phyloP scores from a whole-genome alignment of 2,797 vertebrate genomes.

The Zenarchopterus dispar region DNA sequence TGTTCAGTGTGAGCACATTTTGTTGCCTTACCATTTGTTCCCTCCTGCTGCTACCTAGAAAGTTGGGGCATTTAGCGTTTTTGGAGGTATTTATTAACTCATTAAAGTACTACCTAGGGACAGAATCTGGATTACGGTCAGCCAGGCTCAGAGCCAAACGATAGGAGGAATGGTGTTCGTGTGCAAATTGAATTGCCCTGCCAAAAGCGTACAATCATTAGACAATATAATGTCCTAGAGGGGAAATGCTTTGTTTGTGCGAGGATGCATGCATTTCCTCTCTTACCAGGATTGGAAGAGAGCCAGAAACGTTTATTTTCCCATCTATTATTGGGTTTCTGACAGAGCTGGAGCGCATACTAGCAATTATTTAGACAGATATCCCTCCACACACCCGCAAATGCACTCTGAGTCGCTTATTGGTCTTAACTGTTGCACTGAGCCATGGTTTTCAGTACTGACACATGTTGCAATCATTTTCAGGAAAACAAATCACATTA shows the following conservation, averaged over 20 bases:
- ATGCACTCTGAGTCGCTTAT: slow-evolving; percentile 52
- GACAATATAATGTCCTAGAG: slow-evolving; percentile 49
- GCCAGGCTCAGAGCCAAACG: slow-evolving; percentile 33
- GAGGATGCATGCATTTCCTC: slow-evolving; percentile 65
- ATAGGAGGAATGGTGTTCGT: slow-evolving; percentile 31
- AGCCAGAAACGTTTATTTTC: slow-evolving; percentile 54
- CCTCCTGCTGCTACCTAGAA: slow-evolving; percentile 52
- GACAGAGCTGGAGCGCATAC: slow-evolving; percentile 38
- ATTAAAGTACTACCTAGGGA: slow-evolving; percentile 62
- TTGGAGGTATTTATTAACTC: slow-evolving; percentile 68
- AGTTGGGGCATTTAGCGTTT: slow-evolving; percentile 57
- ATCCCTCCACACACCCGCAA: slow-evolving; percentile 19
- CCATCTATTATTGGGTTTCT: slow-evolving; percentile 56
- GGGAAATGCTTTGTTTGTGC: slow-evolving; percentile 55
- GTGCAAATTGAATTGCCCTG: slow-evolving; percentile 33
- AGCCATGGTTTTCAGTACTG: slow-evolving; percentile 72
- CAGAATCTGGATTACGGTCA: slow-evolving; percentile 43
- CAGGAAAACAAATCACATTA: slow-evolving; percentile 69
- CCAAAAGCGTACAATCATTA: slow-evolving; percentile 51
- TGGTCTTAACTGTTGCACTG: slow-evolving; percentile 69
- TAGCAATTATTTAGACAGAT: slow-evolving; percentile 47
- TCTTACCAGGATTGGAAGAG: slow-evolving; percentile 54
- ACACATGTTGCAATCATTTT: slow-evolving; percentile 76
- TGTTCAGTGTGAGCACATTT: slow-evolving; percentile 41
- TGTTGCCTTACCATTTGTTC: slow-evolving; percentile 43